Evolutionary conservation across 2,797 vertebrate species (phyloP).

Genomic region (Sebastes oblongus): DNA sequence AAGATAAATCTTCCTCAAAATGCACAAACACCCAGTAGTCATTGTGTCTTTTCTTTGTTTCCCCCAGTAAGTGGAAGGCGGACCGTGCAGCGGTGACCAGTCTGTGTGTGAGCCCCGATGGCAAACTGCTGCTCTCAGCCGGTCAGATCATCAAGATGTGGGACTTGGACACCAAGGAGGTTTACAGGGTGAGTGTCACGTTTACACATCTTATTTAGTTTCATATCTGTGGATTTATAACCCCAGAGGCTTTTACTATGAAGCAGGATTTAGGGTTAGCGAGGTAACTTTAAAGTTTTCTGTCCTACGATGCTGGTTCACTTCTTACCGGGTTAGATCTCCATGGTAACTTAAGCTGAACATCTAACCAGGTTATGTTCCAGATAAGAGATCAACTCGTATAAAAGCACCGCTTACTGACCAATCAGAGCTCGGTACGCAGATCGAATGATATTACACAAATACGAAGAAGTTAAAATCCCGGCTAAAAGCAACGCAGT

Average conservation of each 20-base stretch:
- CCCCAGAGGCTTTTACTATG: no score
- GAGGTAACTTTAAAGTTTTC: neutral
- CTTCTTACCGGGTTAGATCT: no score
- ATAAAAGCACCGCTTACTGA: no score
- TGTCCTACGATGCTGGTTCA: no score
- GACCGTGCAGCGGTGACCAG: slow-evolving; percentile 91
- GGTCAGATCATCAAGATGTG: slow-evolving; percentile 97
- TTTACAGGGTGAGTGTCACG: slow-evolving; percentile 90
- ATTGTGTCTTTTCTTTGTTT: neutral
- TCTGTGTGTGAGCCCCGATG: slow-evolving; percentile 95
- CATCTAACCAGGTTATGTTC: no score
- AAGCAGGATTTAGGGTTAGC: no score
- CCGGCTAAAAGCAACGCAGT: no score
- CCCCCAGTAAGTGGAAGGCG: slow-evolving; percentile 95
- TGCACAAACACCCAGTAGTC: neutral
- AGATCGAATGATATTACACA: no score
- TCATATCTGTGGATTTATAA: neutral
- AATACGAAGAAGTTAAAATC: no score
- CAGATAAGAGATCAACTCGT: accelerated
- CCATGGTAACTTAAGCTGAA: no score
- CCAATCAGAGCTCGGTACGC: no score
- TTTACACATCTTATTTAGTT: neutral
- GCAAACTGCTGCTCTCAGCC: slow-evolving; percentile 94
- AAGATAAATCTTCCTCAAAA: neutral
- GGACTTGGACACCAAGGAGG: slow-evolving; percentile 97